These are phyloP conservation scores for Camelus dromedarius DNA, from an alignment of 2,113 vertebrate species.

Conservation along the genomic window DNA sequence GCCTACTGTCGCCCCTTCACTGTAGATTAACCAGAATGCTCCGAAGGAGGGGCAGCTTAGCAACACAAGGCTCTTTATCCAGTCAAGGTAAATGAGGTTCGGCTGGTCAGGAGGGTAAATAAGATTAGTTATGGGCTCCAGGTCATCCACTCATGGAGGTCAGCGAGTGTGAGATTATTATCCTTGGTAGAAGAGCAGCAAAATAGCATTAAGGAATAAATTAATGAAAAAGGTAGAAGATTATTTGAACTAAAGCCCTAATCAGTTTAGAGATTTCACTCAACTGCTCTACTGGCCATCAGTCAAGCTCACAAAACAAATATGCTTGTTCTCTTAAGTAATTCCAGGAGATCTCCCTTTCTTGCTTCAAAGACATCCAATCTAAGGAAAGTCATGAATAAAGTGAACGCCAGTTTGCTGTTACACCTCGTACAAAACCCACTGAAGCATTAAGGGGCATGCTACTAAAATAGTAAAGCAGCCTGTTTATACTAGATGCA, in stretches of 20 bases:
- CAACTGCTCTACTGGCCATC: slow-evolving; percentile 76
- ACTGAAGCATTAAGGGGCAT: slow-evolving; percentile 66
- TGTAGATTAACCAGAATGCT: slow-evolving; percentile 43
- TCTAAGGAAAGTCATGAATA: slow-evolving; percentile 72
- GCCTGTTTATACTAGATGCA: slow-evolving; percentile 27
- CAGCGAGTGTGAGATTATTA: slow-evolving; percentile 82
- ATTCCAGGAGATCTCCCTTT: slow-evolving; percentile 75
- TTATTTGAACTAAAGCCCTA: slow-evolving; percentile 83
- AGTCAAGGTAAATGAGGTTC: slow-evolving; percentile 79
- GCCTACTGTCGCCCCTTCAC: not conserved
- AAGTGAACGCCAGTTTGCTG: slow-evolving; percentile 63
- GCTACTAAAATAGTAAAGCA: slow-evolving; percentile 58
- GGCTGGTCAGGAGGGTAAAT: slow-evolving; percentile 53
- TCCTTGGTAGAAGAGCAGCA: slow-evolving; percentile 74
- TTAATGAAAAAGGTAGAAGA: slow-evolving; percentile 83
- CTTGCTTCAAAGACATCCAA: slow-evolving; percentile 78
- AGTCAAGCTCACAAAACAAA: slow-evolving; percentile 80
- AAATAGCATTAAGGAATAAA: slow-evolving; percentile 83
- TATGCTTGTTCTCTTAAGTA: slow-evolving; percentile 70
- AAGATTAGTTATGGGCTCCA: slow-evolving; percentile 83
- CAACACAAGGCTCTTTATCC: slow-evolving; percentile 59
- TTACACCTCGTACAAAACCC: slow-evolving; percentile 67
- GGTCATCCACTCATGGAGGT: slow-evolving; percentile 82
- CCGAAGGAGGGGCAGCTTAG: not conserved
- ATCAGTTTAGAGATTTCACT: slow-evolving; percentile 82